Conservation (phyloP, 2,888 invertebrate genomes). For the Dryadula phaetusa region DNA sequence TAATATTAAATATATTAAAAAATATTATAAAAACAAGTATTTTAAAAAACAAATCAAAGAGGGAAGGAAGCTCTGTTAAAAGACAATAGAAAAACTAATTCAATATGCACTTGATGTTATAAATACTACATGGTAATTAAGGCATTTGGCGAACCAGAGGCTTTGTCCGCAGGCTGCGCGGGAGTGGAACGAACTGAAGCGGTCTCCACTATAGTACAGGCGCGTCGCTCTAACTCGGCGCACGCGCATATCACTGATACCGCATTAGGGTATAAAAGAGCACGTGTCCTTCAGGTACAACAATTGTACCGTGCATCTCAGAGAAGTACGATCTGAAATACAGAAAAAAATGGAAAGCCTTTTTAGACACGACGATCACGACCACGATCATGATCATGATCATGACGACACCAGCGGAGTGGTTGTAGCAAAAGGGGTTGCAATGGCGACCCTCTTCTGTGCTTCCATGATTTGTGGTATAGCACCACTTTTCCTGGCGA, state of each 20-base stretch:
- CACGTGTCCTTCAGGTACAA: constrained; percentile 54
- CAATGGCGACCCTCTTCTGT: constrained; percentile 90
- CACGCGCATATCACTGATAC: constrained; percentile 72
- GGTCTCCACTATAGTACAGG: constrained; percentile 62
- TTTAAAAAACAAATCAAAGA: not conserved
- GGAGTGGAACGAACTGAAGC: constrained; percentile 63
- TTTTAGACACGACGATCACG: constrained; percentile 45
- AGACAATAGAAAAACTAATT: not conserved
- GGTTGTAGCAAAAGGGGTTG: constrained; percentile 89
- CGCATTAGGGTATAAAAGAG: constrained; percentile 67
- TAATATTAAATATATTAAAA: not conserved
- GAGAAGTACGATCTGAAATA: constrained; percentile 35
- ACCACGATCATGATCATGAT: constrained; percentile 50
- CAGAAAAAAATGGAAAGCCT: constrained; percentile 46
- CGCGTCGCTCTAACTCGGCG: constrained; percentile 68
- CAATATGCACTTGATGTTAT: constrained; percentile 13
- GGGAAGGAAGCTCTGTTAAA: too few species aligned
- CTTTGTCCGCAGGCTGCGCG: constrained; percentile 65
- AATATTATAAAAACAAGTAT: not conserved
- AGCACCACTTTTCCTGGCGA: constrained; percentile 88
- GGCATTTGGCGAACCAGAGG: constrained; percentile 53
- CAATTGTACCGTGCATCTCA: constrained; percentile 52
- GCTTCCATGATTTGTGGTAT: constrained; percentile 91
- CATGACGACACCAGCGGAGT: constrained; percentile 70
- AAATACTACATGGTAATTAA: constrained; percentile 37